Evolutionary conservation across 2,113 vertebrate species (phyloP), one percentile per base, ranked within the genome.

Genomic region (Oceanodroma tethys): DNA sequence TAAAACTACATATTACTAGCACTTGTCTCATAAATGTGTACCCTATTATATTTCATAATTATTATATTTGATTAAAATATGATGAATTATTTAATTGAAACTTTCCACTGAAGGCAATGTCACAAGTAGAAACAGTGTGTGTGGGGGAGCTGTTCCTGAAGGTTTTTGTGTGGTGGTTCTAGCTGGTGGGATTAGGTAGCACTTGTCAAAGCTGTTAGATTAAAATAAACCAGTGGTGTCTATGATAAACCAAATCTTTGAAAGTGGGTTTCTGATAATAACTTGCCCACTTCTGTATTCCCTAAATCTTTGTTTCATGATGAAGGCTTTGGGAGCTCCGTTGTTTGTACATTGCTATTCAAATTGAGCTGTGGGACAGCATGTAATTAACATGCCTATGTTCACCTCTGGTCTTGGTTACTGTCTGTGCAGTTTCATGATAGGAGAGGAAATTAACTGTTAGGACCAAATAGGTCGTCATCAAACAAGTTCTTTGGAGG

Each of bases 51-150:
- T 86, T 84, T 89, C 18, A 30, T 60, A 92, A 91, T 82, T 76
- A 56, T 67, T 84, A 11, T 82, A 58, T 71, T 86, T 95, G 10
- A 84, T 58, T 89, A 75, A 86, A 94, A 62, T 72, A 86, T 40
- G 27, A 62, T 58, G 47, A 62, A n/a, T 86, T 2, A 76, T 90
- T 81, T 65, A 81, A 84, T 75, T 86, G 17, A 60, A 68, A n/a
- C 6, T 34, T 91, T 52, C 8, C 15, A 38, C 15, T 52, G 45
- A 74, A 74, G 42, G 47, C 12, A 26, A 25, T 74, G 29, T 29
- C 18, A 95, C n/a, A 42, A 73, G 32, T 38, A 58, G 68, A 82
- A 90, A 13, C 8, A 4, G 14, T 1, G 11, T 19, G 45, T 19
- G 7, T 5, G 56, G 11, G 7, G 21, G 30, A 72, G 50, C 8